Base-by-base conservation (phyloP, 1,140 invertebrate genomes). In the Polypedilum pembai region DNA sequence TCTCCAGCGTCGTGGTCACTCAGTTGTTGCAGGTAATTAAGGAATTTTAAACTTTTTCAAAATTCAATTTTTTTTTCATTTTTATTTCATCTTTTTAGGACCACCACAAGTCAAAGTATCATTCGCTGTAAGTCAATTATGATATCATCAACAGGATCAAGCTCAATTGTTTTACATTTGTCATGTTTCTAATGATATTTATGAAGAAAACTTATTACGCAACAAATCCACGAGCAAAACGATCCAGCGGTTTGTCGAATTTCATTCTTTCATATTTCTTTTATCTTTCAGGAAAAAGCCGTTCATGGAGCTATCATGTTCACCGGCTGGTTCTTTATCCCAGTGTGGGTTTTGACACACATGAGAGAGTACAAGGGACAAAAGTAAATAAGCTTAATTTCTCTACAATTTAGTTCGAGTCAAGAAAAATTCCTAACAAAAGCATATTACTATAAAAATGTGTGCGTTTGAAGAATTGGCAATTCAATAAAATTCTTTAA, bases 51-150 rank as follows among this genome's bases (percentile, higher is more conserved):
- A 18, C 8, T 69, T 18, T 20, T 20, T 20, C 17, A 21, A 18
- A 20, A n/a, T 3, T 21, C 65, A 69, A 18, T n/a, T 8, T 7
- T 8, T 20, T 8, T 18, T 69, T 20, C 20, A 69, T 69, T 20
- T 69, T 69, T 69, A 17, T 69, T 69, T 20, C 20, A 69, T 17
- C 20, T 69, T 69, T 56, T 56, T n/a, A 69, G 65, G 65, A 0
- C 65, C 65, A 69, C 65, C 65, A 69, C 15, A 18, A 69, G 65
- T 69, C 10, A 18, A 69, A 8, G 18, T 69, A 8, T 69, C 65
- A 69, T 69, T 69, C 10, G 65, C 15, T 69, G 65, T 69, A 69
- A 69, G 65, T 69, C 7, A 20, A 18, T 21, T 10, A 21, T 69
- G 17, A n/a, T 69, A 8, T 18, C 3, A 8, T 8, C 8, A 3